These are phyloP conservation scores for Paradoxurus hermaphroditus DNA, from an alignment of 2,113 vertebrate species.

Conservation along the genomic window DNA sequence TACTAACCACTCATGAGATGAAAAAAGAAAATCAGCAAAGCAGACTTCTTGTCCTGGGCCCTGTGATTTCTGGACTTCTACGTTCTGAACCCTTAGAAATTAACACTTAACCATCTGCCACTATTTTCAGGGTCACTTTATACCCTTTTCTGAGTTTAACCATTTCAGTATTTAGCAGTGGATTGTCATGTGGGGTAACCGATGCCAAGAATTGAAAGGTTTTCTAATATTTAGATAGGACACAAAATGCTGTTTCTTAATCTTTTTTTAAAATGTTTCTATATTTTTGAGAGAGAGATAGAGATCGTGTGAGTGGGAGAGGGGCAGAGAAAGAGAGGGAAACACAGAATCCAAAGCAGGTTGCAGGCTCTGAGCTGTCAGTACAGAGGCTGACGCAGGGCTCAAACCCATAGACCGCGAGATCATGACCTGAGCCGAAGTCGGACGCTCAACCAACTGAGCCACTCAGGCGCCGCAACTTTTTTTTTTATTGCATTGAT, in stretches of 20 bases:
- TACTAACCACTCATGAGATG: neutral
- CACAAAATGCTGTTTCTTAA: neutral
- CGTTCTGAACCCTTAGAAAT: neutral
- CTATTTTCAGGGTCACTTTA: neutral
- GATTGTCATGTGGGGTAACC: neutral
- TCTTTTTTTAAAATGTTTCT: no score
- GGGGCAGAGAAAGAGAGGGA: no score
- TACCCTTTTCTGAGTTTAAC: neutral
- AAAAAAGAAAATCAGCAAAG: slow-evolving; percentile 50
- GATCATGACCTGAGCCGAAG: no score
- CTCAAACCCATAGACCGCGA: no score
- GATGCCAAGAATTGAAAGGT: neutral
- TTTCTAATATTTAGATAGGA: neutral
- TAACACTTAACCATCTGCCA: neutral
- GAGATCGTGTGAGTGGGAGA: no score
- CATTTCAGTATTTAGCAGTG: neutral
- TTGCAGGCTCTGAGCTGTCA: no score
- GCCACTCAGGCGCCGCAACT: no score
- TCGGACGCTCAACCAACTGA: no score
- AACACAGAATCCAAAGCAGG: no score
- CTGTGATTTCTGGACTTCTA: slow-evolving; percentile 45
- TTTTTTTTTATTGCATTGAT: neutral
- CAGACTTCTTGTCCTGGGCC: neutral
- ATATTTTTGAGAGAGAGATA: no score
- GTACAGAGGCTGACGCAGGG: no score